Evolutionary conservation across 2,113 vertebrate genomes (phyloP).

Genomic region (Hippocampus mohnikei): DNA sequence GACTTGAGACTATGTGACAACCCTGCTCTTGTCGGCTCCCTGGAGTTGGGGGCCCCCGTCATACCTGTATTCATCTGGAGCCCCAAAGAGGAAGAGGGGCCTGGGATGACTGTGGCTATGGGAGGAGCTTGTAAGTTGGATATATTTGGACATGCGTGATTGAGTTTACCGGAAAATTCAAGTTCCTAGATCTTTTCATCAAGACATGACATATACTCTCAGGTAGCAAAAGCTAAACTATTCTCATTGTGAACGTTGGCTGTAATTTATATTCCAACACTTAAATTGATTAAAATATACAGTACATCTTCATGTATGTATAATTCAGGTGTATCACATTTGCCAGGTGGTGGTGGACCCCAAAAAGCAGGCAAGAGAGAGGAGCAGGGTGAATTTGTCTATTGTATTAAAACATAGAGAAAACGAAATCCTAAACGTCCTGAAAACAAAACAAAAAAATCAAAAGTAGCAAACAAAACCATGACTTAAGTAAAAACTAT

Average conservation of each 20-base stretch:
- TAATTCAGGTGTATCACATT: too few species aligned
- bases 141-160: background rate
- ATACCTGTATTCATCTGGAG: slow-evolving; percentile 72
- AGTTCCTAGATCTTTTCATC: background rate
- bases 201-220: background rate
- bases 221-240: background rate
- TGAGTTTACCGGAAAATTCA: background rate
- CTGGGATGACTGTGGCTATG: slow-evolving; percentile 62
- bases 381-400: too few species aligned
- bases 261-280: too few species aligned
- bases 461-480: too few species aligned
- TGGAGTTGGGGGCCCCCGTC: slow-evolving; percentile 65
- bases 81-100: slow-evolving; percentile 69
- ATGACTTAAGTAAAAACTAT: too few species aligned
- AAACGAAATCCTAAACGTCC: too few species aligned
- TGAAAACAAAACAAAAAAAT: too few species aligned
- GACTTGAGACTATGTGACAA: slow-evolving; percentile 71
- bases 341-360: too few species aligned
- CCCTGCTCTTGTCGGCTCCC: slow-evolving; percentile 60
- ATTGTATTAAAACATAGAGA: too few species aligned
- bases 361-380: too few species aligned
- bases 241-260: background rate
- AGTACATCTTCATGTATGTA: too few species aligned
- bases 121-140: slow-evolving; percentile 67
- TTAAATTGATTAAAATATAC: background rate